A percentile compares a stretch with the other conserved stretches of the same genome.
phyloP scores from a whole-genome alignment of 92 coral and sea anemone species.

The Anthopleura xanthogrammica region DNA sequence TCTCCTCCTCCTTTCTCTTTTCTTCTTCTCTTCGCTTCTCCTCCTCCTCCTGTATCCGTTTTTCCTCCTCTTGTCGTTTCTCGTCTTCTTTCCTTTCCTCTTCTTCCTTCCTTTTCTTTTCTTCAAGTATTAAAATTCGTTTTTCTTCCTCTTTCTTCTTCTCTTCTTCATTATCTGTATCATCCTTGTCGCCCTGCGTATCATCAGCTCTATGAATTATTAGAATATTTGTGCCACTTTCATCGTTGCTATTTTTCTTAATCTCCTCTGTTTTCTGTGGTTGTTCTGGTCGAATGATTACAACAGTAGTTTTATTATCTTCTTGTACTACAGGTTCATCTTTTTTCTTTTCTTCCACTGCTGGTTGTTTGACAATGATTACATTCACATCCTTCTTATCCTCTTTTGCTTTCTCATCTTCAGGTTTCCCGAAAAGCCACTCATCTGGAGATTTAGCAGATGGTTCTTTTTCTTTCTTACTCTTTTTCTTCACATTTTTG shows the following conservation, averaged over 20 bases:
- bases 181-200: background rate
- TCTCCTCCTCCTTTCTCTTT: background rate
- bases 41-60: background rate
- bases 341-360: background rate
- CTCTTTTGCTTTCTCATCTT: slow-evolving; percentile 5
- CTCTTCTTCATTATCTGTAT: background rate
- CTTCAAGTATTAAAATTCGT: background rate
- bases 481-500: slow-evolving; percentile 15
- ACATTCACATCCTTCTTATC: background rate
- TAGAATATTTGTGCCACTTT: background rate
- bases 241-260: background rate
- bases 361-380: background rate
- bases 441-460: slow-evolving; percentile 17
- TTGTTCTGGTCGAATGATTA: background rate
- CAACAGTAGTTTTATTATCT: background rate
- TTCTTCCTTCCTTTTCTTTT: background rate
- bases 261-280: background rate
- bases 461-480: slow-evolving; percentile 14
- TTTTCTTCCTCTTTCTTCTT: background rate
- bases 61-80: background rate
- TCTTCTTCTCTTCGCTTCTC: slow-evolving; percentile 1
- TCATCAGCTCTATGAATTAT: slow-evolving; percentile 1
- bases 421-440: slow-evolving; percentile 38
- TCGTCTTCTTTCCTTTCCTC: background rate
- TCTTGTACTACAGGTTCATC: slow-evolving; percentile 4